Evolutionary conservation across 1,140 invertebrate species (phyloP).

Genomic region (Nymphalis io): DNA sequence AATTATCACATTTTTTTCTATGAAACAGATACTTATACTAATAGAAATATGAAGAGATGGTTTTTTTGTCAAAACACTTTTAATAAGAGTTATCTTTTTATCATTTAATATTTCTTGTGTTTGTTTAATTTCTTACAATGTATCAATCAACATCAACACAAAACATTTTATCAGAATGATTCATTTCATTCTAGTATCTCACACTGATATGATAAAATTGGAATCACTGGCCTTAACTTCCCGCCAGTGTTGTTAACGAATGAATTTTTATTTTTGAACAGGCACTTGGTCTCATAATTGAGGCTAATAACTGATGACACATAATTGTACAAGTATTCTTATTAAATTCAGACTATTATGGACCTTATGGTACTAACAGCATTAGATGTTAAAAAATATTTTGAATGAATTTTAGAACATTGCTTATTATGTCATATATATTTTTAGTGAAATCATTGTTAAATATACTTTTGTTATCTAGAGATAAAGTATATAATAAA

Average conservation of each 20-base stretch:
- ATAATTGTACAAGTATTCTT: not conserved
- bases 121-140: constrained; percentile 12
- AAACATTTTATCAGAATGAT: constrained; percentile 28
- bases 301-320: constrained; percentile 46
- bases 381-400: not conserved
- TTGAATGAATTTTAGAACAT: not conserved
- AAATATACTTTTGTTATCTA: not conserved
- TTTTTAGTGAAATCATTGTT: not conserved
- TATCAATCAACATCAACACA: constrained; percentile 28
- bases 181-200: constrained; percentile 21
- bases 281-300: constrained; percentile 57
- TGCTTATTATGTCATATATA: not conserved
- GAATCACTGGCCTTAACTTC: constrained; percentile 48
- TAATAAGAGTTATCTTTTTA: not conserved
- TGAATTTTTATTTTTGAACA: constrained; percentile 55
- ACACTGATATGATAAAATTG: constrained; percentile 41
- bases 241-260: constrained; percentile 36
- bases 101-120: not conserved
- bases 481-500: not conserved
- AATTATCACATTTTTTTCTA: too few relatives aligned
- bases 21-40: too few relatives aligned
- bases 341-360: constrained; percentile 12
- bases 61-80: not conserved
- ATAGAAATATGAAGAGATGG: not conserved
- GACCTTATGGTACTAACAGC: constrained; percentile 9